Conservation (phyloP, 2,888 invertebrate species). For the Hydrotaea diabolus region DNA sequence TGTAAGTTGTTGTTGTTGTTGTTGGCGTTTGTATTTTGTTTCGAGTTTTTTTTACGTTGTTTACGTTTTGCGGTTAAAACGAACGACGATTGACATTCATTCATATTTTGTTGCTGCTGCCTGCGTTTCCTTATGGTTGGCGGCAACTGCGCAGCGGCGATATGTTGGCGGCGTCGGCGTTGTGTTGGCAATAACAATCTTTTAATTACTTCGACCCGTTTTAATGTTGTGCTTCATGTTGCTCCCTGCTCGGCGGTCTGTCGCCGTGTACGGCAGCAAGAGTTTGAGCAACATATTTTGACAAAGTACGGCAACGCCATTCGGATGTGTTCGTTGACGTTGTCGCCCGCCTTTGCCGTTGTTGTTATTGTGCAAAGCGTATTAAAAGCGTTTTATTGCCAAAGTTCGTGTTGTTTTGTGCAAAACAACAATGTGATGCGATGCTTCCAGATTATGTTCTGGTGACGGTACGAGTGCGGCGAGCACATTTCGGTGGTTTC, state of each 20-base stretch:
- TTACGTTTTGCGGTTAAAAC: conserved; percentile 22
- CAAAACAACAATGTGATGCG: conserved; percentile 53
- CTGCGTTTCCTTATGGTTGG: conserved; percentile 60
- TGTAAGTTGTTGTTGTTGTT: conserved; percentile 40
- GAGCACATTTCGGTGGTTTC: background rate
- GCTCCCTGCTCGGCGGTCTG: background rate
- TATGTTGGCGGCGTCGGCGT: conserved; percentile 19
- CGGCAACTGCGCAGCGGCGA: background rate
- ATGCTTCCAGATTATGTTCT: conserved; percentile 34
- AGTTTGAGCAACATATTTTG: conserved; percentile 19
- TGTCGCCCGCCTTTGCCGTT: background rate
- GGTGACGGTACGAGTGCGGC: background rate
- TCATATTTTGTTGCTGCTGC: conserved; percentile 13
- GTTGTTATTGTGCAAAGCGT: conserved; percentile 44
- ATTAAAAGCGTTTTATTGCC: conserved; percentile 66
- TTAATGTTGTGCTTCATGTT: conserved; percentile 43
- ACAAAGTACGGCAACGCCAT: conserved; percentile 51
- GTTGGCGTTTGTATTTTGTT: conserved; percentile 65
- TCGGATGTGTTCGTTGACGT: background rate
- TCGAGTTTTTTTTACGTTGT: conserved; percentile 48
- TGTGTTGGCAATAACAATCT: conserved; percentile 51
- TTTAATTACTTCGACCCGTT: conserved; percentile 63
- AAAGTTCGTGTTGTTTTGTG: conserved; percentile 70
- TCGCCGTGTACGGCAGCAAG: background rate
- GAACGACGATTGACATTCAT: conserved; percentile 28